Evolutionary conservation across 1,140 invertebrate genomes (phyloP).

Genomic region (Zaprionus davidi): DNA sequence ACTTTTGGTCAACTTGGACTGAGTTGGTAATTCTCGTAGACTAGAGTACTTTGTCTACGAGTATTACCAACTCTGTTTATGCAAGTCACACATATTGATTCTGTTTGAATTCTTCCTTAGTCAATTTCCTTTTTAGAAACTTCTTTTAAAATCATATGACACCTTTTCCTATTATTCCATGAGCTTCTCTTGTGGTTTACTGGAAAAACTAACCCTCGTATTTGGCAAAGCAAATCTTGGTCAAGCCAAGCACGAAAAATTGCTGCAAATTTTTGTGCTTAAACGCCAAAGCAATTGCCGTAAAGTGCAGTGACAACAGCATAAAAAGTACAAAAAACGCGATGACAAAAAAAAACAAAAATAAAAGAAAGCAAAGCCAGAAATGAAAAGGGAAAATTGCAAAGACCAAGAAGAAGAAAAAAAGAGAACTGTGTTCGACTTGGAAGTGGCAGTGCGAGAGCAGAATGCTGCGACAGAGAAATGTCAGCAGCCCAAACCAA

Average conservation of each 20-base stretch:
- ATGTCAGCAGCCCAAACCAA: constrained; percentile 48
- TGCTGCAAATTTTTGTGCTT: constrained; percentile 31
- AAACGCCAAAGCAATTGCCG: constrained; percentile 44
- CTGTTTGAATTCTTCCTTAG: neutral
- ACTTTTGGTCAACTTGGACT: too few relatives aligned
- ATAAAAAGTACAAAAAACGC: constrained; percentile 23
- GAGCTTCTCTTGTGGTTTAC: neutral
- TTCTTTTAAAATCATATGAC: neutral
- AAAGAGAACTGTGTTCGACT: constrained; percentile 15
- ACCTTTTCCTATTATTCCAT: neutral
- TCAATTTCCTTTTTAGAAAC: neutral
- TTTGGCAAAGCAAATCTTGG: constrained; percentile 49
- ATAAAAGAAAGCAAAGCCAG: neutral
- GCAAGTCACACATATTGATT: neutral
- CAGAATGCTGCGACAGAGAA: constrained; percentile 24
- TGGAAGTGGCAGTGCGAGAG: constrained; percentile 30
- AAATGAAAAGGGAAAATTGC: constrained; percentile 22
- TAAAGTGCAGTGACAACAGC: constrained; percentile 36
- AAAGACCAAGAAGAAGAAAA: constrained; percentile 1
- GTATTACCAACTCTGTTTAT: neutral
- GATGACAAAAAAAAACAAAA: neutral
- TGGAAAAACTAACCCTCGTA: constrained; percentile 8
- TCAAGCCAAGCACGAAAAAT: constrained; percentile 54
- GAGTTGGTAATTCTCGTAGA: too few relatives aligned
- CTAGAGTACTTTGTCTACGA: too few relatives aligned